Evolutionary conservation across 2,888 invertebrate genomes (phyloP), one percentile per base, ranked within the genome.

Genomic region (Drosophila engyochracea): DNA sequence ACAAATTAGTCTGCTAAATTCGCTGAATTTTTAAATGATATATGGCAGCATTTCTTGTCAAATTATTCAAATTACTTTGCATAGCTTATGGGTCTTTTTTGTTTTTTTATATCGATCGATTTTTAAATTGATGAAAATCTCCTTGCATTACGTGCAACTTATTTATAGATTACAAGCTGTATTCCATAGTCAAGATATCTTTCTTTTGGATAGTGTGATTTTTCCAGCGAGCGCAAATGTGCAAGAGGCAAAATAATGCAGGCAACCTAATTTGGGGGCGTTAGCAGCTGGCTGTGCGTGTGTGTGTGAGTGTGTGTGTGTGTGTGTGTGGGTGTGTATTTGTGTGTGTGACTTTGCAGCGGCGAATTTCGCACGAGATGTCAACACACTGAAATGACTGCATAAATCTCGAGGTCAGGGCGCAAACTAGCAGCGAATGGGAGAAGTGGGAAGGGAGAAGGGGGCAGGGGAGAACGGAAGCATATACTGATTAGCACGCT

Each of bases 401-500:
- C 72, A 79, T 79, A 63, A 79, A 79, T 79, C 79, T 76, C 72
- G 65, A 66, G 79, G 72, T 78, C 78, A 68, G 59, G 25, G 52
- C 30, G 41, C 25, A 25, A 12, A 25, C 12, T 16, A 7, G 7
- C 25, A 55, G 25, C 25, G 19, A 19, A 3, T 2, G 25, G 25
- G 9, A 53, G 70, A 64, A 60, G 33, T 2, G 33, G 5, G 19
- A 52, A 10, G 31, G 22, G 22, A 41, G 70, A 61, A 14, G 28
- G 37, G 31, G 25, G 64, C 1, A 3, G 4, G 4, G 22, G 9
- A 55, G 70, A 64, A 62, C 75, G 85, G 82, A 82, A 78, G 66
- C 61, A 70, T 74, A 59, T 59, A 64, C 80, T 75, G 82, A 82
- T 82, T 77, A 82, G 70, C 81, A 70, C 75, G 64, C 63, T 61